Percentiles rank a stretch among this genome's conserved stretches.
Conservation (phyloP, 2,113 vertebrate species). For the Oenanthe melanoleuca region DNA sequence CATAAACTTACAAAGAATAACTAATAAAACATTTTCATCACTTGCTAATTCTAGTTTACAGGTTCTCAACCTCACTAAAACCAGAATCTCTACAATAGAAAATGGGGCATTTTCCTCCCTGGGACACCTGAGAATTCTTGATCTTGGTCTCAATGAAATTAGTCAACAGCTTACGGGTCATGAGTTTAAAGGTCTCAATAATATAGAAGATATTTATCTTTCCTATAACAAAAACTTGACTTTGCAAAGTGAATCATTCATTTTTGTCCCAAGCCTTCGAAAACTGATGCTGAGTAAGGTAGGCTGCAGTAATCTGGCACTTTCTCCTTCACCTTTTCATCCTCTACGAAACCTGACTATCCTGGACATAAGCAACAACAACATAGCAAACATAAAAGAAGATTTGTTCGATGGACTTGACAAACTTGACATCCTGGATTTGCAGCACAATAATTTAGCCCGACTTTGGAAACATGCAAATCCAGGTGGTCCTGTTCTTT, state of each 20-base stretch:
- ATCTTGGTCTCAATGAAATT: conserved; percentile 89
- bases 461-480: conserved; percentile 90
- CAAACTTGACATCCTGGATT: conserved; percentile 82
- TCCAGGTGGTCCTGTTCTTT: conserved; percentile 86
- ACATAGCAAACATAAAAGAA: conserved; percentile 86
- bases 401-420: conserved; percentile 81
- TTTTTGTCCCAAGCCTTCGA: conserved; percentile 78
- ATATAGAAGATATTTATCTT: conserved; percentile 82
- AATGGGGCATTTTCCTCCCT: conserved; percentile 80
- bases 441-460: conserved; percentile 96
- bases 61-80: conserved; percentile 84
- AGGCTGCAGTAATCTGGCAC: conserved; percentile 69
- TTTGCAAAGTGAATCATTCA: conserved; percentile 81
- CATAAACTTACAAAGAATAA: conserved; percentile 75
- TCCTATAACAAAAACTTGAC: conserved; percentile 81
- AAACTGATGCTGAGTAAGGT: conserved; percentile 83
- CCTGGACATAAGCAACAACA: conserved; percentile 95
- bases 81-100: conserved; percentile 75
- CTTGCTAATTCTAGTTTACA: conserved; percentile 83
- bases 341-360: conserved; percentile 80
- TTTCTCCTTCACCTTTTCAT: conserved; percentile 85
- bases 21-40: conserved; percentile 82
- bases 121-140: conserved; percentile 77
- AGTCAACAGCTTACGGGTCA: conserved; percentile 82
- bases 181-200: conserved; percentile 86